Evolutionary conservation across 2,797 vertebrate species (phyloP).

Genomic region (Lemur catta): DNA sequence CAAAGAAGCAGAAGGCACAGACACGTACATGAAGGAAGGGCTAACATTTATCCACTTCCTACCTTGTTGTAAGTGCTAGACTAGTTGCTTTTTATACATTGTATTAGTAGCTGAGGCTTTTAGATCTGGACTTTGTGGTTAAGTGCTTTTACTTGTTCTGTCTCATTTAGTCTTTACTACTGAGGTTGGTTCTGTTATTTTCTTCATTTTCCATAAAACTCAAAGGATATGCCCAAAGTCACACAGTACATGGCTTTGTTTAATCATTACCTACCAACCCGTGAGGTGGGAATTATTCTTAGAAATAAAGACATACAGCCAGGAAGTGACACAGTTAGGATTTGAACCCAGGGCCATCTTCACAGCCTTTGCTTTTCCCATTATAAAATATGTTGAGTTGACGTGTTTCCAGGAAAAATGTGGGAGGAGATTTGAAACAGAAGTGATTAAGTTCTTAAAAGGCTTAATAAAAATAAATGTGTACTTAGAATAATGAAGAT

Average conservation of each 20-base stretch:
- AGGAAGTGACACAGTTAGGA: neutral
- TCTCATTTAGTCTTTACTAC: neutral
- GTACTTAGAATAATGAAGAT: neutral
- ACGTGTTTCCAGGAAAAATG: neutral
- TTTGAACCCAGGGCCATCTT: neutral
- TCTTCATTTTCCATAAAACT: constrained; percentile 8
- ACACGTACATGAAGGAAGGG: neutral
- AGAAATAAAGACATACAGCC: neutral
- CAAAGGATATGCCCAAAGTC: neutral
- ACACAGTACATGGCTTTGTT: neutral
- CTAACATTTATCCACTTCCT: neutral
- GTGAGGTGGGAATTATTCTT: neutral
- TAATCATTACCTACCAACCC: neutral
- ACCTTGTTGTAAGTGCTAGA: neutral
- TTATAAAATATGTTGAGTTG: neutral
- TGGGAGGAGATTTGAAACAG: neutral
- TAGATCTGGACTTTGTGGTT: neutral
- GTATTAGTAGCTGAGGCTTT: neutral
- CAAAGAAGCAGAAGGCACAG: neutral
- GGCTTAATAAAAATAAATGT: neutral
- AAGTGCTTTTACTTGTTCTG: neutral
- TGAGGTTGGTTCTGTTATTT: neutral
- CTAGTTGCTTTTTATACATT: neutral
- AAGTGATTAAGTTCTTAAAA: neutral
- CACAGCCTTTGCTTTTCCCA: neutral